phyloP scores from a whole-genome alignment of 2,797 vertebrate species.

The Sebastes paucispinis region DNA sequence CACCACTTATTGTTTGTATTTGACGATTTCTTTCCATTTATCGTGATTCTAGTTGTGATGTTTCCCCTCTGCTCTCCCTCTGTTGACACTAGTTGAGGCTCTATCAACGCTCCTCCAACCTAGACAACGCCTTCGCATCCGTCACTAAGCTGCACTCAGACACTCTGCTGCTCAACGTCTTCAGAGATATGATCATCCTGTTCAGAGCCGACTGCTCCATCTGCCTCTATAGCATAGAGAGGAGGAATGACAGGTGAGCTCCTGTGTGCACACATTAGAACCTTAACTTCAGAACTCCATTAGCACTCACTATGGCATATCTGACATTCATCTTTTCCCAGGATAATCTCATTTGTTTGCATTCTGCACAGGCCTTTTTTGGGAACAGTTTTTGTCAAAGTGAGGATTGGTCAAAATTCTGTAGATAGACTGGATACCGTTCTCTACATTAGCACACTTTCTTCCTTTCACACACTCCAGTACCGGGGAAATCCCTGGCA shows the following conservation, averaged over 20 bases:
- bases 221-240: constrained; percentile 96
- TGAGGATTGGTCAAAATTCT: not conserved
- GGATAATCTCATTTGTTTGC: not conserved
- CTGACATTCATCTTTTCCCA: too few species aligned
- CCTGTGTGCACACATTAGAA: too few species aligned
- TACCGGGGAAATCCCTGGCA: not conserved
- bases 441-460: not conserved
- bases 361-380: not conserved
- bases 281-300: too few species aligned
- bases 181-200: constrained; percentile 92
- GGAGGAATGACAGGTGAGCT: constrained; percentile 87
- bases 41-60: not conserved
- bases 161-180: constrained; percentile 94
- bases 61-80: not conserved
- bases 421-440: too few species aligned
- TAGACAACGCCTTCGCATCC: constrained; percentile 96
- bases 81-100: constrained; percentile 80
- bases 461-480: not conserved
- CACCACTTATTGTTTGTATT: not conserved
- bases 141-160: constrained; percentile 92
- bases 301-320: too few species aligned
- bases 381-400: not conserved
- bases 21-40: not conserved
- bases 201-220: constrained; percentile 97
- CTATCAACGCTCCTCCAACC: constrained; percentile 92